Percentiles rank a stretch among this genome's conserved stretches.
phyloP scores from a whole-genome alignment of 1,140 invertebrate genomes.

The Tyrophagus putrescentiae region DNA sequence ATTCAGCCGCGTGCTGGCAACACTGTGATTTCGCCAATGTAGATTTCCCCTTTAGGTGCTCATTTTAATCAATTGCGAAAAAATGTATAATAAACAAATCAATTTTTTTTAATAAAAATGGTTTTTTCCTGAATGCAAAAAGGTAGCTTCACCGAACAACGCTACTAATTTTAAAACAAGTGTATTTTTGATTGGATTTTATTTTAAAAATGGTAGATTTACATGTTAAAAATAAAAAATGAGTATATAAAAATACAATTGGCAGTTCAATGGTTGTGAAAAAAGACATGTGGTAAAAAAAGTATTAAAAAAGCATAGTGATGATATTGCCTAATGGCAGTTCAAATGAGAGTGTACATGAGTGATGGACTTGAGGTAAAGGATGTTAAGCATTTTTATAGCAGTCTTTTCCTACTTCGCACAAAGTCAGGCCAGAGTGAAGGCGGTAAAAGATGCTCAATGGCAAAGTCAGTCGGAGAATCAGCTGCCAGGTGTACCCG shows the following conservation, averaged over 20 bases:
- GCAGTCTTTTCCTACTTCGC: conserved; percentile 94
- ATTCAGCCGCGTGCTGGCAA: conserved; percentile 79
- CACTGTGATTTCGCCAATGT: conserved; percentile 45
- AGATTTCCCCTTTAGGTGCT: neutral
- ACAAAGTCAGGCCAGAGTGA: conserved; percentile 88
- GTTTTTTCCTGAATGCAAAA: too few relatives aligned
- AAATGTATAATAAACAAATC: conserved; percentile 6
- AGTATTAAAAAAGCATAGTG: too few relatives aligned
- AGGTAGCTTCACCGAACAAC: too few relatives aligned
- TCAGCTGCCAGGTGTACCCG: conserved; percentile 82
- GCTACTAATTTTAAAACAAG: neutral
- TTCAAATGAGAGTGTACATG: too few relatives aligned
- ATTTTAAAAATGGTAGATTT: neutral
- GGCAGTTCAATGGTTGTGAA: too few relatives aligned
- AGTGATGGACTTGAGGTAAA: conserved; percentile 8
- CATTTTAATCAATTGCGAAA: neutral
- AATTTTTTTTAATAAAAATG: neutral
- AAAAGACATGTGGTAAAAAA: too few relatives aligned
- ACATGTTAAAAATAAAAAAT: too few relatives aligned
- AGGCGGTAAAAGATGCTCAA: conserved; percentile 81
- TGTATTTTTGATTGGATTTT: neutral
- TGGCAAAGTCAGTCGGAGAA: conserved; percentile 79
- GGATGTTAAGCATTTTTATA: conserved; percentile 73
- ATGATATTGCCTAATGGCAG: too few relatives aligned
- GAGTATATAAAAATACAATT: too few relatives aligned